These are phyloP conservation scores for Aphis gossypii DNA, from an alignment of 1,140 invertebrate species.

Conservation along the genomic window DNA sequence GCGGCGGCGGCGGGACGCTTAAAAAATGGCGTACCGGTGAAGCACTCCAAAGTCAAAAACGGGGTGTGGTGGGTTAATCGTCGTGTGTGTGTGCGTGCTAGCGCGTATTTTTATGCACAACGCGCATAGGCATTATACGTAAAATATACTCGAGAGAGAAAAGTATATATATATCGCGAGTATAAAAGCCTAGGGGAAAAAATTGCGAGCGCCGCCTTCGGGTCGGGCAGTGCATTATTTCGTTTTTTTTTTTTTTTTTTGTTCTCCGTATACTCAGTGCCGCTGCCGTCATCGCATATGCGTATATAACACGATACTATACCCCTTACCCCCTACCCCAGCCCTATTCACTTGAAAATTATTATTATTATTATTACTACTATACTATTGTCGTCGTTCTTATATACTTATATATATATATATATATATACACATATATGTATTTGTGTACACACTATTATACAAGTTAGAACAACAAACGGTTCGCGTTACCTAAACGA, in stretches of 20 bases:
- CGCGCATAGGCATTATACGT: not conserved
- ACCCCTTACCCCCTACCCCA: no score
- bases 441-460: not conserved
- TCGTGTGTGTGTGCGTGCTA: not conserved
- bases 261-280: not conserved
- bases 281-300: not conserved
- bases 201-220: not conserved
- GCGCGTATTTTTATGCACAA: not conserved
- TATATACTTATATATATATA: not conserved
- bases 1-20: not conserved
- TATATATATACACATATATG: not conserved
- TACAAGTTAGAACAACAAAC: not conserved
- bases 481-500: not conserved
- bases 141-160: not conserved
- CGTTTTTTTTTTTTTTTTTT: not conserved
- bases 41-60: slow-evolving; percentile 31
- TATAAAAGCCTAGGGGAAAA: not conserved
- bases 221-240: not conserved
- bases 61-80: slow-evolving; percentile 27
- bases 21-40: not conserved
- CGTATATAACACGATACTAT: not conserved
- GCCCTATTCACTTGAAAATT: not conserved
- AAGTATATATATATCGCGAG: not conserved
- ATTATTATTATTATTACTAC: not conserved
- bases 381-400: not conserved